Conservation (phyloP, 2,888 invertebrate species). For the Blastobasis lacticolella region DNA sequence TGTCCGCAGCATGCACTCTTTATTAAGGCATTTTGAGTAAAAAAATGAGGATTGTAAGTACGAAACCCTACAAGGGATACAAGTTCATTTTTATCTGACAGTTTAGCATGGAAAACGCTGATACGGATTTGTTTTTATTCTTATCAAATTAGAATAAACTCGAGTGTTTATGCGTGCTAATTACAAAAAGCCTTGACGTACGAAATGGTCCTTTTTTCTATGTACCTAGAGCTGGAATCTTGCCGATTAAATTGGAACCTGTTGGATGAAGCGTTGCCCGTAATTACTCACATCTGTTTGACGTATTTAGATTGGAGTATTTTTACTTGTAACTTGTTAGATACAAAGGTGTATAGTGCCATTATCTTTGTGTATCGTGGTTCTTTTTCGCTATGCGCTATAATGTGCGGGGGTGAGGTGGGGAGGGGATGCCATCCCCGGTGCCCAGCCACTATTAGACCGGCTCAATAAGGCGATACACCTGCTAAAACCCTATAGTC, state of each 20-base stretch:
- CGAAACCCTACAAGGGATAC: background rate
- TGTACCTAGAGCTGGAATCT: too few relatives aligned
- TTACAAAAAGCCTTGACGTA: background rate
- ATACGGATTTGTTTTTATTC: background rate
- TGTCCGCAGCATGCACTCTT: conserved; percentile 24
- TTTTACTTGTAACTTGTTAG: conserved; percentile 15
- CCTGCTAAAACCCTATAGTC: conserved; percentile 60
- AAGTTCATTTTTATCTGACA: background rate
- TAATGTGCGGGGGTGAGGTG: conserved; percentile 51
- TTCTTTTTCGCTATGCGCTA: conserved; percentile 8
- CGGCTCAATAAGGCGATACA: conserved; percentile 48
- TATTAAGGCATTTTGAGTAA: conserved; percentile 43
- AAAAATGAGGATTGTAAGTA: conserved; percentile 9
- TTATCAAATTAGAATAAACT: conserved; percentile 1
- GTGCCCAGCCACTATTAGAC: conserved; percentile 44
- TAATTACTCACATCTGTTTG: conserved; percentile 38
- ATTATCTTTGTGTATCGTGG: conserved; percentile 45
- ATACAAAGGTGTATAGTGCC: conserved; percentile 31
- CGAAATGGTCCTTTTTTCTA: too few relatives aligned
- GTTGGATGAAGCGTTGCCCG: conserved; percentile 1
- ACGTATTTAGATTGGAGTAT: conserved; percentile 28
- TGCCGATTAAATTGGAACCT: too few relatives aligned
- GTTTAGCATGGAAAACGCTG: background rate
- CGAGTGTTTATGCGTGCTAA: background rate
- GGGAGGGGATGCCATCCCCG: conserved; percentile 7